Base-by-base conservation (phyloP, 2,113 vertebrate species). In the Nannobrachium achirus region DNA sequence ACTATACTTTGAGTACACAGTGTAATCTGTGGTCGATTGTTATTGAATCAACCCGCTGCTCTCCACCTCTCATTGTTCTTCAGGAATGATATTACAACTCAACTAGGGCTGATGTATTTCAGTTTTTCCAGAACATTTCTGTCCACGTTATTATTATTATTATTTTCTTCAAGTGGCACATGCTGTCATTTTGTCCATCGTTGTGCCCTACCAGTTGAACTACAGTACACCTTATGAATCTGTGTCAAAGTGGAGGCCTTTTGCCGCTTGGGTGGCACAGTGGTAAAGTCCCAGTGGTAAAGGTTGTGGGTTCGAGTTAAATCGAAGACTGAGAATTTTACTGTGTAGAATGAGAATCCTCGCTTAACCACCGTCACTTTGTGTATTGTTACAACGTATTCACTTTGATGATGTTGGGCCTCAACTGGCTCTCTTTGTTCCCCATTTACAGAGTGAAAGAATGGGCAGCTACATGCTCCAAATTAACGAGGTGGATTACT, bases 91-190 rank as follows among this genome's bases (percentile, higher is more conserved):
- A 45, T 48, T 38, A 39, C 38, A 25, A 50, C 56, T 52, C 42
- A 8, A 46, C 7, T 33, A 42, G 15, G 52, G 56, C 75, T n/a
- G n/a, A n/a, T 18, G n/a, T 50, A 6, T 75, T 75, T 73, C 66
- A 7, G 16, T 41, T 79, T 81, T 83, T 76, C 64, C 60, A 65
- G 18, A 59, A 61, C 8, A 20, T 63, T n/a, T 42, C 48, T 40
- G 1, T 20, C 50, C 33, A 25, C 55, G 48, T 76, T 66, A 79
- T 61, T 59, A 20, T 10, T 69, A 52, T 20, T 38, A 61, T 84
- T 60, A 18, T 10, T 69, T 56, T 20, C 38, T 63, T 84, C 63
- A 71, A 86, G 76, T 78, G 56, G 73, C 56, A 58, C 77, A 76
- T 70, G 69, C 44, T 69, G 69, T 82, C 60, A 58, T 61, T 70